Evolutionary conservation across 2,113 vertebrate genomes (phyloP).

Genomic region (Ascaphus truei): DNA sequence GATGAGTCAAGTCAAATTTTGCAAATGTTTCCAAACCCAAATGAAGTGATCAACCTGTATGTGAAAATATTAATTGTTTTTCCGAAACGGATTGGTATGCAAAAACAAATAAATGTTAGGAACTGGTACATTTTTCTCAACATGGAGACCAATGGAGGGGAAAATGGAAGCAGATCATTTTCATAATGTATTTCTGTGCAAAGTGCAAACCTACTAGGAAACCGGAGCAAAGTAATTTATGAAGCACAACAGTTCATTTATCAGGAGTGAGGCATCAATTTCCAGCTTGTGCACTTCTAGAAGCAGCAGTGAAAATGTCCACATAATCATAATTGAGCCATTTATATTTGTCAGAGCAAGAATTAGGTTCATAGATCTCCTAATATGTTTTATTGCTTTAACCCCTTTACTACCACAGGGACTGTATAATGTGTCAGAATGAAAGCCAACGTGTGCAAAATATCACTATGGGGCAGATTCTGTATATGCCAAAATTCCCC

Average conservation of each 20-base stretch:
- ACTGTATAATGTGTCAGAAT: too few relatives aligned
- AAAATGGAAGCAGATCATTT: constrained; percentile 38
- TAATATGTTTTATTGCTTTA: too few relatives aligned
- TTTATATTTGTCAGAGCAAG: constrained; percentile 37
- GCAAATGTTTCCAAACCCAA: not conserved
- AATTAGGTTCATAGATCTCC: not conserved
- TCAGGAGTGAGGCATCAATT: constrained; percentile 31
- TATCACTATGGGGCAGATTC: too few relatives aligned
- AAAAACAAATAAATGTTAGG: not conserved
- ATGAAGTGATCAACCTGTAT: not conserved
- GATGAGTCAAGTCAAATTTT: not conserved
- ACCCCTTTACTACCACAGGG: too few relatives aligned
- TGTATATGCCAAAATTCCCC: too few relatives aligned
- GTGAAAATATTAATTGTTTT: not conserved
- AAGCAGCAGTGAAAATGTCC: constrained; percentile 1
- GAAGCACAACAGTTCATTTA: constrained; percentile 32
- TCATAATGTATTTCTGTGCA: constrained; percentile 37
- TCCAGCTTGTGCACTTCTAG: constrained; percentile 17
- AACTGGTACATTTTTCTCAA: constrained; percentile 18
- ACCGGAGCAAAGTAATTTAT: constrained; percentile 36
- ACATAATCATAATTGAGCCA: constrained; percentile 5
- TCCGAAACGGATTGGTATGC: constrained; percentile 7
- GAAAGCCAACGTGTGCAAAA: too few relatives aligned
- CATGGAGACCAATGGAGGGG: constrained; percentile 39
- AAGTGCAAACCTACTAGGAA: constrained; percentile 38